phyloP scores from a whole-genome alignment of 1,140 invertebrate genomes.

The Eriosoma lanigerum region DNA sequence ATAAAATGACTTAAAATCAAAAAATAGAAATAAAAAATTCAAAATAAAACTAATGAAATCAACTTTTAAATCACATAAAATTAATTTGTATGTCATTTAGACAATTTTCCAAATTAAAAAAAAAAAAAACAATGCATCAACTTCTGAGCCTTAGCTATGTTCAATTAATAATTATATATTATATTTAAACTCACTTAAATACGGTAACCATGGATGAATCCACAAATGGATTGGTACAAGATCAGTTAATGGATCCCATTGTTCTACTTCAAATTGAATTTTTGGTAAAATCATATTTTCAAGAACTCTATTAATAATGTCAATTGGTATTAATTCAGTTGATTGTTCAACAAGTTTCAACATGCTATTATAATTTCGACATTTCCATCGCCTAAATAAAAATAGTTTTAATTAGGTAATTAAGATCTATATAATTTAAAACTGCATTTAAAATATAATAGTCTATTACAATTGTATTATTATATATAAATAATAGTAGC shows the following conservation, averaged over 20 bases:
- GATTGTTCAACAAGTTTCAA: slow-evolving; percentile 80
- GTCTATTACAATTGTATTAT: too few relatives aligned
- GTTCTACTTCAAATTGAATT: slow-evolving; percentile 76
- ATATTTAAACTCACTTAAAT: slow-evolving; percentile 64
- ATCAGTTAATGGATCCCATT: slow-evolving; percentile 94
- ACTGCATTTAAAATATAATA: too few relatives aligned
- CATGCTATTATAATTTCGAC: slow-evolving; percentile 72
- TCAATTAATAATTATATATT: slow-evolving; percentile 33
- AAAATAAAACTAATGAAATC: not conserved
- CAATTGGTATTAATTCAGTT: slow-evolving; percentile 75
- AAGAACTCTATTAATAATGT: slow-evolving; percentile 81
- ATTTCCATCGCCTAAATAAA: slow-evolving; percentile 67
- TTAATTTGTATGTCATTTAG: not conserved
- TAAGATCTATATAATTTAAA: too few relatives aligned
- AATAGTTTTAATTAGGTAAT: too few relatives aligned
- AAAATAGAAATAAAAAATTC: not conserved
- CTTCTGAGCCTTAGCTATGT: not conserved
- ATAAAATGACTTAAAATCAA: too few relatives aligned
- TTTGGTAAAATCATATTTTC: slow-evolving; percentile 80
- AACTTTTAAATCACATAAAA: not conserved
- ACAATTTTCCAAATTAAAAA: not conserved
- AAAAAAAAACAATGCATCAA: slow-evolving; percentile 7
- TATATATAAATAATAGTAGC: too few relatives aligned
- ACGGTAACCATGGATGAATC: slow-evolving; percentile 92
- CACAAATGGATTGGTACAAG: slow-evolving; percentile 92